Evolutionary conservation across 2,797 vertebrate genomes (phyloP), one percentile per base, ranked within the genome.

Genomic region (Amniataba percoides): DNA sequence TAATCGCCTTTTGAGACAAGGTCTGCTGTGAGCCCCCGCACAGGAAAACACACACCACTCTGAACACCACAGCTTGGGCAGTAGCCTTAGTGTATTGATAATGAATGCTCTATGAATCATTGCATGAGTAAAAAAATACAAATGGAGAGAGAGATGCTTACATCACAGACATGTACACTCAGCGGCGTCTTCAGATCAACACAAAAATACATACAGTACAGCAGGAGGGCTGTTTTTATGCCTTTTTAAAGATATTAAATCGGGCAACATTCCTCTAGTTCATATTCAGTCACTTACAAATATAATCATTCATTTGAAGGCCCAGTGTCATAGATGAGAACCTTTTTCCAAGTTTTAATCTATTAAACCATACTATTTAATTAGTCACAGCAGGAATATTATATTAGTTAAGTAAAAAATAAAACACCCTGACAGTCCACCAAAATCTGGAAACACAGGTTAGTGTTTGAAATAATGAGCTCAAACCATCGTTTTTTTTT

Each of bases 51-150:
- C 63, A 67, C 65, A 65, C 58, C 78, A 66, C 61, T 51, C 48
- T 36, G 81, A 84, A 79, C 64, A 84, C 34, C 73, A 83, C 69
- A 81, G 69, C 57, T 74, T 82, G 64, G 80, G 88, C 88, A 87
- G 82, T 60, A 89, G 86, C 82, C 83, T 77, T 73, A 56, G 65
- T 88, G 82, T 90, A 88, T 90, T 90, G 72, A 82, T 89, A 86
- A 89, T 84, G 86, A 87, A 87, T 87, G 83, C 62, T 87, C 81
- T 86, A 89, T 89, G 84, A 89, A 77, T 91, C 83, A 91, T 83
- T 76, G 85, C 85, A 92, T 92, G 89, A 82, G 87, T 92, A 91
- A 87, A 94, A 93, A 92, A 92, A 92, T 90, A 92, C 88, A 92
- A 89, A 89, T 88, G 87, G 81, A 87, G 61, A 86, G 78, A 81